Evolutionary conservation across 2,113 vertebrate species (phyloP).

Genomic region (Pollachius pollachius): DNA sequence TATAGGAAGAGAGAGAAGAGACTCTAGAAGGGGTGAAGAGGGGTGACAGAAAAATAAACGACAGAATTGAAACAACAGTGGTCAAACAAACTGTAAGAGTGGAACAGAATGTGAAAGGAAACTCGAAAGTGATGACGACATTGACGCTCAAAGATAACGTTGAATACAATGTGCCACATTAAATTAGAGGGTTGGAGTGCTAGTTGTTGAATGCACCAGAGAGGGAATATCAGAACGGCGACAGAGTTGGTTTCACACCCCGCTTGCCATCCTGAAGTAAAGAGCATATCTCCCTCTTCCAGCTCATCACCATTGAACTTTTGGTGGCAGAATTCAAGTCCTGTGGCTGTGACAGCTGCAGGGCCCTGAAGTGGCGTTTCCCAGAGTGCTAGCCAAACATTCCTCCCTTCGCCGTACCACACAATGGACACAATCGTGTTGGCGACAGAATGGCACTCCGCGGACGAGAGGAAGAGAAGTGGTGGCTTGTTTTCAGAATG

Average conservation of each 20-base stretch:
- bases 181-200: too few species aligned
- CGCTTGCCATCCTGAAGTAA: slow-evolving; percentile 80
- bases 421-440: slow-evolving; percentile 71
- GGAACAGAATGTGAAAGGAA: neutral
- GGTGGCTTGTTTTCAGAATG: slow-evolving; percentile 59
- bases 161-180: too few species aligned
- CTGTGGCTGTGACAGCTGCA: slow-evolving; percentile 80
- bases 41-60: too few species aligned
- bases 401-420: slow-evolving; percentile 74
- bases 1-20: slow-evolving; percentile 27
- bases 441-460: slow-evolving; percentile 62
- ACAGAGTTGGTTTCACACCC: slow-evolving; percentile 75
- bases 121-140: too few species aligned
- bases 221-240: slow-evolving; percentile 26
- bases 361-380: slow-evolving; percentile 82
- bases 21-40: too few species aligned
- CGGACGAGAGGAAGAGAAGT: slow-evolving; percentile 55
- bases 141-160: too few species aligned
- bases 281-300: slow-evolving; percentile 78
- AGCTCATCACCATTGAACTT: slow-evolving; percentile 80
- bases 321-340: slow-evolving; percentile 83
- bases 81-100: slow-evolving; percentile 61
- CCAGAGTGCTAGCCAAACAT: slow-evolving; percentile 83
- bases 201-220: too few species aligned
- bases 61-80: slow-evolving; percentile 22